A percentile compares a stretch with the other conserved stretches of the same genome.
Evolutionary conservation across 2,888 invertebrate species (phyloP).

Genomic region (Mesoligia furuncula): DNA sequence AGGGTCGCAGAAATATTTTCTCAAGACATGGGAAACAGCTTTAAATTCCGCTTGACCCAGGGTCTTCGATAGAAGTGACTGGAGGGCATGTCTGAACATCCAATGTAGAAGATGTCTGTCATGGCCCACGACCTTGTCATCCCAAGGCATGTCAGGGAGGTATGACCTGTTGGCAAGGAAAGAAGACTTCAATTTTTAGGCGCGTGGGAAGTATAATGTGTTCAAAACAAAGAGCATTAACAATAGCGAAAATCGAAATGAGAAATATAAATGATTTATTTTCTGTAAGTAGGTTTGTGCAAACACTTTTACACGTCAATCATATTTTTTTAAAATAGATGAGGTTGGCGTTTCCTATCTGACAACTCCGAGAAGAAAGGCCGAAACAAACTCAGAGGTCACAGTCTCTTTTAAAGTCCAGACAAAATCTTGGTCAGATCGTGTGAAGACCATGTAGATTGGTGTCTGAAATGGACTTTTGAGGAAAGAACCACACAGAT

Average conservation of each 20-base stretch:
- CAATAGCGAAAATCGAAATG: background rate
- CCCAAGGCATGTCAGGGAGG: slow-evolving; percentile 83
- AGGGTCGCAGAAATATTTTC: slow-evolving; percentile 81
- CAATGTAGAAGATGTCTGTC: slow-evolving; percentile 78
- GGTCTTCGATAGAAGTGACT: slow-evolving; percentile 74
- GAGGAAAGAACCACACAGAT: too few relatives aligned
- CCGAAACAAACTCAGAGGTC: too few relatives aligned
- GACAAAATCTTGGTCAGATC: too few relatives aligned
- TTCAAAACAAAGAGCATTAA: background rate
- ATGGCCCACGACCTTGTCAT: slow-evolving; percentile 76
- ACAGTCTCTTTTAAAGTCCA: too few relatives aligned
- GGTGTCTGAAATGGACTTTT: too few relatives aligned
- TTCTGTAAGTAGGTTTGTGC: too few relatives aligned
- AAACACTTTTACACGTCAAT: too few relatives aligned
- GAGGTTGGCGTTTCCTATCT: too few relatives aligned
- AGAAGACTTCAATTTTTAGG: background rate
- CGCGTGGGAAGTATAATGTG: background rate
- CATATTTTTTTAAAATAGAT: too few relatives aligned
- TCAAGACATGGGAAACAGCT: slow-evolving; percentile 72
- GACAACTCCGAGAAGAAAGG: too few relatives aligned
- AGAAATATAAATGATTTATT: too few relatives aligned
- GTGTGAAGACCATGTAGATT: too few relatives aligned
- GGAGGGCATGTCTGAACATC: slow-evolving; percentile 86
- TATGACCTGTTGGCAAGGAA: slow-evolving; percentile 76
- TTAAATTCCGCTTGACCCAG: slow-evolving; percentile 70